phyloP scores from a whole-genome alignment of 2,113 vertebrate genomes.

The Corvus moneduloides region DNA sequence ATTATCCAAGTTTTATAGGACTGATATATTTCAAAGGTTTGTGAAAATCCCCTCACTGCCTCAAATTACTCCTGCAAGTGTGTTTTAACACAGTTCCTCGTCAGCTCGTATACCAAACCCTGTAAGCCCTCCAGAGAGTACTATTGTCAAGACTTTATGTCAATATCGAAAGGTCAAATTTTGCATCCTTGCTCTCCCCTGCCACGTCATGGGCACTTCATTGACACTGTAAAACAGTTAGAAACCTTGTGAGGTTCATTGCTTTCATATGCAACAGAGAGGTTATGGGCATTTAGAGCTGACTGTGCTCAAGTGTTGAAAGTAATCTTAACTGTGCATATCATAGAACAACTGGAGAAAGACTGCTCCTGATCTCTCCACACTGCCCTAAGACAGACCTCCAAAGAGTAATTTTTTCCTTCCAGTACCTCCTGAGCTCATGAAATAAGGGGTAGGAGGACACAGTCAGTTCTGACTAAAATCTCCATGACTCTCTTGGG shows the following conservation, averaged over 20 bases:
- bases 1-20: neutral
- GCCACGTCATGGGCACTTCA: rapidly evolving
- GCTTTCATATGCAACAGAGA: neutral
- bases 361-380: neutral
- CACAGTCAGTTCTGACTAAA: neutral
- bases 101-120: neutral
- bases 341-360: neutral
- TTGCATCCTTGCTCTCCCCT: neutral
- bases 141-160: neutral
- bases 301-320: neutral
- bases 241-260: neutral
- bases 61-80: neutral
- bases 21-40: neutral
- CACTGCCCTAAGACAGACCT: neutral
- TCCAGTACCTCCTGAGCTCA: neutral
- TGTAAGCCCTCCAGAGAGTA: neutral
- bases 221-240: neutral
- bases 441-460: neutral
- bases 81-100: neutral
- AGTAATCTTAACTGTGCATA: neutral
- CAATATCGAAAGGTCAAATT: neutral
- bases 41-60: neutral
- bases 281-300: neutral
- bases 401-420: neutral
- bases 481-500: rapidly evolving